phyloP scores from a whole-genome alignment of 1,140 invertebrate species.

The Alviniconcha marisindica region DNA sequence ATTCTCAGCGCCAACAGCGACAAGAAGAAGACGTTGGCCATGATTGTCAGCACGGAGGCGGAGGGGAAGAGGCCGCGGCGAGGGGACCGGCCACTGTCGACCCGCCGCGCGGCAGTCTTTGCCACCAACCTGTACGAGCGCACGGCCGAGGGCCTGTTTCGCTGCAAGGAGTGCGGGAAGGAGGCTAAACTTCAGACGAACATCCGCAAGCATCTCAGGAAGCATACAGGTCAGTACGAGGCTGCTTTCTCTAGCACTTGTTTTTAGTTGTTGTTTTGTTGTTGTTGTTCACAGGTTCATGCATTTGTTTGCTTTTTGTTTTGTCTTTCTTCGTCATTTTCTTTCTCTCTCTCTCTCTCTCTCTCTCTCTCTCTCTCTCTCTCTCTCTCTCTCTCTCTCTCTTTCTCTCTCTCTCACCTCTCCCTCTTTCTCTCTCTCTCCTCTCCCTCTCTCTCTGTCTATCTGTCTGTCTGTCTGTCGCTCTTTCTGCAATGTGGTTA shows the following conservation, averaged over 20 bases:
- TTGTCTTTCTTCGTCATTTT: no score
- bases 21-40: neutral
- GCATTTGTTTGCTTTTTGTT: no score
- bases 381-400: neutral
- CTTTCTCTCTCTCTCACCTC: neutral
- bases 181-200: constrained; percentile 6
- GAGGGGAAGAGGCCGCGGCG: neutral
- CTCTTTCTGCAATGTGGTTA: no score
- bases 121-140: constrained; percentile 7
- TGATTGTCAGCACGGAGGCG: neutral
- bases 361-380: no score
- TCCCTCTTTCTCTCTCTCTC: neutral
- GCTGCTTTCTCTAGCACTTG: neutral
- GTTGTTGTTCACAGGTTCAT: no score
- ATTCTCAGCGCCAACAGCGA: neutral
- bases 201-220: constrained; percentile 16
- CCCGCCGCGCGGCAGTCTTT: neutral
- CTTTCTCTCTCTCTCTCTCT: no score
- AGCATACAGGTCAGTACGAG: neutral
- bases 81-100: no score
- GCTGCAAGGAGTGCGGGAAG: constrained; percentile 15
- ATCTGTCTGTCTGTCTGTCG: neutral
- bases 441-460: neutral
- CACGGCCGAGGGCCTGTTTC: neutral
- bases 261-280: no score